A percentile compares a stretch with the other conserved stretches of the same genome.
phyloP scores from a whole-genome alignment of 2,888 invertebrate genomes.

The Neoitamus cyanurus region DNA sequence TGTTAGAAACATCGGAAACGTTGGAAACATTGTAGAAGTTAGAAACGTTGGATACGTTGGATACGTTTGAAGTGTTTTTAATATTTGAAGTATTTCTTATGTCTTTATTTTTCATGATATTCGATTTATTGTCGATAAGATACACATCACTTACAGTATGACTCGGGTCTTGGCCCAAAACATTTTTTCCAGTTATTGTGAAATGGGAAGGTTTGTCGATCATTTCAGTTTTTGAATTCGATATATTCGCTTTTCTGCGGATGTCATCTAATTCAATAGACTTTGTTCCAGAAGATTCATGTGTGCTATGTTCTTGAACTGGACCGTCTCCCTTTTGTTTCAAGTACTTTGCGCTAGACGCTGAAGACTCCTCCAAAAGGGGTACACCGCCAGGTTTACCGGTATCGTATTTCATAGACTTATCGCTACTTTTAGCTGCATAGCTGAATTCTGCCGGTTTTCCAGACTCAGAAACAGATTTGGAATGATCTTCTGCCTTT shows the following conservation, averaged over 20 bases:
- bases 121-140: background rate
- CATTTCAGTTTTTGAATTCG: background rate
- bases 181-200: background rate
- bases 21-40: background rate
- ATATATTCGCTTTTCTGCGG: background rate
- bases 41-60: background rate
- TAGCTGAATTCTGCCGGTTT: constrained; percentile 71
- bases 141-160: background rate
- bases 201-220: background rate
- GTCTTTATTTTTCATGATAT: background rate
- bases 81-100: background rate
- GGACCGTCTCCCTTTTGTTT: background rate
- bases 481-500: background rate
- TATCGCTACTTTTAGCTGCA: constrained; percentile 69
- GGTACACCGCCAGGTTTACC: constrained; percentile 69
- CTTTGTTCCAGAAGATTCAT: background rate
- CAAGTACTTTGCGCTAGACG: constrained; percentile 54
- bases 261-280: background rate
- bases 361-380: constrained; percentile 66
- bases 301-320: background rate
- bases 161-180: background rate
- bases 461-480: constrained; percentile 67
- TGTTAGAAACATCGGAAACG: background rate
- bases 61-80: background rate
- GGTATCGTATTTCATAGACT: constrained; percentile 70